Evolutionary conservation across 2,797 vertebrate genomes (phyloP).

Genomic region (Paedocypris micromegethes): DNA sequence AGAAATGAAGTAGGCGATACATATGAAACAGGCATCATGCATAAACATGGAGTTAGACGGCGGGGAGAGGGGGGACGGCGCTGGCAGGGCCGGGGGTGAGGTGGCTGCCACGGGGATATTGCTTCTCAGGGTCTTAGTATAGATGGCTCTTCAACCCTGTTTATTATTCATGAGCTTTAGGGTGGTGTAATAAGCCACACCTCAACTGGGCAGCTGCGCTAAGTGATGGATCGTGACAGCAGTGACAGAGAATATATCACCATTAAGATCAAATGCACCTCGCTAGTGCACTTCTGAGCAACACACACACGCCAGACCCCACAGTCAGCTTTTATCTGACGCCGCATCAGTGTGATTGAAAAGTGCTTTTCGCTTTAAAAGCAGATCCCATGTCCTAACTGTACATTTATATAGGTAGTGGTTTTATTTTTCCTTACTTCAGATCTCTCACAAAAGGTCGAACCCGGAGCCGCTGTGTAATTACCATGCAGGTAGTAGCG

Average conservation of each 20-base stretch:
- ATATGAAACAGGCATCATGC: constrained; percentile 99
- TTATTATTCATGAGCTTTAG: constrained; percentile 92
- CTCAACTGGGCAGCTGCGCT: constrained; percentile 80
- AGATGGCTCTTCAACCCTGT: constrained; percentile 68
- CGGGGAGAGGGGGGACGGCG: constrained; percentile 57
- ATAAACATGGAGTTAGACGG: constrained; percentile 87
- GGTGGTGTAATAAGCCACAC: constrained; percentile 89
- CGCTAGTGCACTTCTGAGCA: constrained; percentile 64
- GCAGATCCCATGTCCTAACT: too few species aligned
- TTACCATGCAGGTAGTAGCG: constrained; percentile 8
- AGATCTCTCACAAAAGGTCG: too few species aligned
- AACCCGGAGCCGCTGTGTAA: too few species aligned
- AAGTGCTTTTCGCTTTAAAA: constrained; percentile 4
- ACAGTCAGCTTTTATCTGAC: constrained; percentile 36
- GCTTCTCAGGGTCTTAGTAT: constrained; percentile 56
- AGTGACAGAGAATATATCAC: constrained; percentile 85
- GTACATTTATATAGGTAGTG: too few species aligned
- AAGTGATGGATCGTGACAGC: constrained; percentile 91
- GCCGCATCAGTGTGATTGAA: constrained; percentile 41
- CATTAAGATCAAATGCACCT: constrained; percentile 90
- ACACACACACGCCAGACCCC: constrained; percentile 31
- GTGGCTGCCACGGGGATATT: constrained; percentile 49
- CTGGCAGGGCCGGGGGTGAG: constrained; percentile 37
- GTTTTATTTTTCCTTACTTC: too few species aligned
- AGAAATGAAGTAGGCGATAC: constrained; percentile 95